Percentiles rank a stretch among this genome's conserved stretches.
Evolutionary conservation across 2,797 vertebrate genomes (phyloP).

Genomic region (Aldrovandia affinis): DNA sequence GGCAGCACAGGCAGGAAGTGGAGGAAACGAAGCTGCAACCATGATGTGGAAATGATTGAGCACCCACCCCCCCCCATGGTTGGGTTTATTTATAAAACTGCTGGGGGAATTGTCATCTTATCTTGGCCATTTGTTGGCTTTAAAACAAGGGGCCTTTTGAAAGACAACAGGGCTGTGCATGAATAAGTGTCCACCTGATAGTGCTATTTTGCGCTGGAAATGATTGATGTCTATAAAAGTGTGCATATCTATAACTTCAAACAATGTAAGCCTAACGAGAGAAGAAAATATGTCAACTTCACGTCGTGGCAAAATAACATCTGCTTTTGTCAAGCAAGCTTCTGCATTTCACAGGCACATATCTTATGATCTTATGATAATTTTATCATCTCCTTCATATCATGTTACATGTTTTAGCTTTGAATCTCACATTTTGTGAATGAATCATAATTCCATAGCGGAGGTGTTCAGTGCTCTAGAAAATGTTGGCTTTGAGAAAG

Average conservation of each 20-base stretch:
- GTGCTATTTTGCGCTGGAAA: not conserved
- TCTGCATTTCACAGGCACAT: slow-evolving; percentile 53
- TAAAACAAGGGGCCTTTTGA: slow-evolving; percentile 74
- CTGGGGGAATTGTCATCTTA: slow-evolving; percentile 76
- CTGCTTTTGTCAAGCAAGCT: slow-evolving; percentile 44
- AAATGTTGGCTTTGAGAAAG: slow-evolving; percentile 35
- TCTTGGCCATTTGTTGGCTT: slow-evolving; percentile 76
- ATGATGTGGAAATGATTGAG: slow-evolving; percentile 27
- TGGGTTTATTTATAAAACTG: slow-evolving; percentile 78
- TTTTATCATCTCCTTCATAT: not conserved
- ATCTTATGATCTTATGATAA: slow-evolving; percentile 26
- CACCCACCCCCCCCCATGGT: slow-evolving; percentile 38
- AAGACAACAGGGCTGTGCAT: slow-evolving; percentile 75
- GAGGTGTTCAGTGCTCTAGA: not conserved
- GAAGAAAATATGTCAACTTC: not conserved
- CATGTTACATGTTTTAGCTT: not conserved
- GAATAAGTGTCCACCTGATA: slow-evolving; percentile 63
- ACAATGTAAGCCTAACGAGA: not conserved
- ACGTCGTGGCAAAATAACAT: not conserved
- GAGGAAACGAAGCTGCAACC: slow-evolving; percentile 36
- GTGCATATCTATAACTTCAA: slow-evolving; percentile 31
- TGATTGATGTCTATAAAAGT: not conserved
- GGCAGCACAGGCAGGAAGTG: slow-evolving; percentile 41
- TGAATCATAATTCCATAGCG: not conserved
- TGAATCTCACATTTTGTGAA: not conserved